A percentile compares a stretch with the other conserved stretches of the same genome.
Conservation (phyloP, 2,113 vertebrate genomes). For the Proterorhinus semilunaris region DNA sequence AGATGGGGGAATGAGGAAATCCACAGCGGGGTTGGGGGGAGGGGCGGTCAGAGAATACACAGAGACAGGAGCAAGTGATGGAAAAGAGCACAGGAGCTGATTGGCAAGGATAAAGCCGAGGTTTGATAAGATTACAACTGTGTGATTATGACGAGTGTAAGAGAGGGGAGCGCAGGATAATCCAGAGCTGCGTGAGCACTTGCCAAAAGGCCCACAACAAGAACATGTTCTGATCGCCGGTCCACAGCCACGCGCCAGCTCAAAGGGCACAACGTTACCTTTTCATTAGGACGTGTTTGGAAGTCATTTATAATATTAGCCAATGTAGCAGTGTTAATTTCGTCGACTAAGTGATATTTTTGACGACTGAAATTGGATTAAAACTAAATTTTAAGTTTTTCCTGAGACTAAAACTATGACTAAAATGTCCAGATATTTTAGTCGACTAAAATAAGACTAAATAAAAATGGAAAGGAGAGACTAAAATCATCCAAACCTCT, state of each 20-base stretch:
- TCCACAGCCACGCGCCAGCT: conserved; percentile 33
- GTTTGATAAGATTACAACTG: conserved; percentile 73
- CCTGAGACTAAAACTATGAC: no score
- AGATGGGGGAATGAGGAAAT: conserved; percentile 45
- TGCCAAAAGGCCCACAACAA: conserved; percentile 44
- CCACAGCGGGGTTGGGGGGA: conserved; percentile 23
- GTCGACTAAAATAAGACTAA: no score
- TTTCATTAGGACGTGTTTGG: no score
- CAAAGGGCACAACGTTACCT: conserved; percentile 8
- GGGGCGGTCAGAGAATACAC: conserved; percentile 49
- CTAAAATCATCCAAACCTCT: no score
- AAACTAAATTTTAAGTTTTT: no score
- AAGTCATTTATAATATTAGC: no score
- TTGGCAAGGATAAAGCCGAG: conserved; percentile 65
- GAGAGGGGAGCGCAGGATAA: conserved; percentile 57
- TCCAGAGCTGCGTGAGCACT: conserved; percentile 51
- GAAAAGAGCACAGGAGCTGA: conserved; percentile 62
- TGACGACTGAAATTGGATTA: no score
- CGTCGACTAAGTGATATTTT: no score
- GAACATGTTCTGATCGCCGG: conserved; percentile 45
- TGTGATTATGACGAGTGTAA: conserved; percentile 65
- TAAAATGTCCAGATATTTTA: no score
- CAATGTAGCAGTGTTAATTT: no score
- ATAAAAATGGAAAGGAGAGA: no score
- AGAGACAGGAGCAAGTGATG: conserved; percentile 57